Base-by-base conservation (phyloP, 2,113 vertebrate genomes). In the Bos indicus region DNA sequence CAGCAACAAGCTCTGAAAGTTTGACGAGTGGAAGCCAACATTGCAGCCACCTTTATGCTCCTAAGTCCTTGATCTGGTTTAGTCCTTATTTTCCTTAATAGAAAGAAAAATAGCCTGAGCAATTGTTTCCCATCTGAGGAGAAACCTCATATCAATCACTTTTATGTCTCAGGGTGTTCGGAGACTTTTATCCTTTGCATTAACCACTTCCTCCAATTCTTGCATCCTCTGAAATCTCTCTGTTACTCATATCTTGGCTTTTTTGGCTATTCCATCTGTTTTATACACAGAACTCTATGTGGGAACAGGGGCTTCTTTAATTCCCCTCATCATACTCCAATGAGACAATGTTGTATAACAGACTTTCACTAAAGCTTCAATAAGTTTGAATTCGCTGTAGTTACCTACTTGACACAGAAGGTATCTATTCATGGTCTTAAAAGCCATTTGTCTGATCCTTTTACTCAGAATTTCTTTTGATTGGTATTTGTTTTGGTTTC, bases 121-220 rank as follows among this genome's bases (percentile, higher is more conserved):
- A 52, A 71, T 57, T n/a, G 2, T 16, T 56, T 56, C 19, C 30
- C 28, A 36, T 7, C 14, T 19, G 28, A 90, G 6, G n/a, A 94
- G n/a, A 78, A 83, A 46, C 2, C 12, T 26, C 1, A 0, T 43
- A 21, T 51, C 11, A 1, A 11, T 30, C 26, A 36, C 23, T 8
- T 54, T 33, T 54, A 16, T 54, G 14, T 74, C 59, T 52, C 11
- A 16, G 80, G 11, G 21, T 26, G 21, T n/a, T 83, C 23, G 17
- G 59, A 52, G 14, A 12, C 36, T 59, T 59, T 11, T 36, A 19
- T 57, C 57, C 26, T 21, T 64, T 74, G 43, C 4, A 59, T 40
- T 46, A 46, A 90, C 10, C 30, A 64, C 54, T 51, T 90, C 4
- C 30, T 83, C 17, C 26, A 28, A 36, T 74, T 54, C 90, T 54